Base-by-base conservation (phyloP, 1,140 invertebrate genomes). In the Dendrolimus kikuchii region DNA sequence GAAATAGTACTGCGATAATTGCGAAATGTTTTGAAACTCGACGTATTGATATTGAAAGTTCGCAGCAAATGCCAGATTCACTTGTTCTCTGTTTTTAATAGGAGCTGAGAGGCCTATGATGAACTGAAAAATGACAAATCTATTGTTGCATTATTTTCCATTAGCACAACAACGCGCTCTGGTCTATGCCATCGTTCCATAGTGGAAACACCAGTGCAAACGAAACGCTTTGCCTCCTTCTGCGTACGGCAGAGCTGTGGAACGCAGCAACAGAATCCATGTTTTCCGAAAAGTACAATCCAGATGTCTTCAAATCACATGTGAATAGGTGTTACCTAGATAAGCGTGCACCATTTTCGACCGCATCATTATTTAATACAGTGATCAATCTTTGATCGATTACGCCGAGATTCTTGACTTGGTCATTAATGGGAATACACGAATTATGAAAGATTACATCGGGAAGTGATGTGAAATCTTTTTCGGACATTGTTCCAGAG, bases 11-110 rank as follows among this genome's bases (percentile, higher is more conserved):
- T 62, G 70, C 0, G 82, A 82, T n/a, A 86, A 38, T 36, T 80
- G 38, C 0, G 76, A 53, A 39, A 78, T 74, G 51, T 86, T 86
- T 42, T 58, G 57, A 57, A 76, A 86, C 55, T 77, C 74, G 2
- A 65, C 0, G 46, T 86, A 88, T 45, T 87, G 85, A 54, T 86
- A 88, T 61, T 87, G 86, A 47, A 87, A 83, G 53, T 86, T 86
- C 0, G 62, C 66, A 0, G 68, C 74, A 49, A 87, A 88, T 1
- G 66, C 49, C 2, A 88, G 48, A 38, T 52, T 77, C 4, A 88
- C 63, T 48, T 81, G 59, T 10, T 79, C 76, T 7, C 70, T 67
- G 5, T 63, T 75, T 2, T 72, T 66, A 3, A 88, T 66, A 5
- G 86, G 86, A 2, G 62, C 40, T 6, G 68, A 64, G 37, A 86